Evolutionary conservation across 2,113 vertebrate species (phyloP).

Genomic region (Procavia capensis): DNA sequence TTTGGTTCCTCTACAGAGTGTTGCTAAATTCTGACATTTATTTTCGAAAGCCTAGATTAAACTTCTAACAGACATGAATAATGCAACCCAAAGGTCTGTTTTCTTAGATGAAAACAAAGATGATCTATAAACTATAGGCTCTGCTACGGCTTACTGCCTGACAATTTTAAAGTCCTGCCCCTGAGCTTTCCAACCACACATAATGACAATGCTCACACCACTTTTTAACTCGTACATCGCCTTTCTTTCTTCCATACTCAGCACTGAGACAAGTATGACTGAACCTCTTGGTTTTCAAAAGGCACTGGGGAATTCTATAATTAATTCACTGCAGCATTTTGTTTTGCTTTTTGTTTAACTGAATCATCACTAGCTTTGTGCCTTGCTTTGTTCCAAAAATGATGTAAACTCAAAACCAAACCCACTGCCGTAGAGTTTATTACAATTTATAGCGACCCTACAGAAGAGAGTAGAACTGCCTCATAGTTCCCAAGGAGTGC

Average conservation of each 20-base stretch:
- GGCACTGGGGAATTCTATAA: not conserved
- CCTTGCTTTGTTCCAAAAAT: constrained; percentile 23
- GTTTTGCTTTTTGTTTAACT: not conserved
- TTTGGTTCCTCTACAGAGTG: constrained; percentile 71
- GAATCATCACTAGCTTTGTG: constrained; percentile 6
- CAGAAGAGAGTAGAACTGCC: no score
- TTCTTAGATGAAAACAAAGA: constrained; percentile 81
- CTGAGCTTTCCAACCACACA: constrained; percentile 71
- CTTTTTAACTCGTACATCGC: constrained; percentile 70
- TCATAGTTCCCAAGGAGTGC: no score
- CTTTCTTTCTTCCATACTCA: constrained; percentile 57
- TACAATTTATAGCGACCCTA: no score
- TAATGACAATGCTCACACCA: constrained; percentile 35
- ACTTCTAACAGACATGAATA: constrained; percentile 72
- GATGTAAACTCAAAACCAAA: not conserved
- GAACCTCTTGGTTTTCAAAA: constrained; percentile 20
- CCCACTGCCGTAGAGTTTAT: no score
- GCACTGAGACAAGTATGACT: not conserved
- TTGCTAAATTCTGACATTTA: constrained; percentile 80
- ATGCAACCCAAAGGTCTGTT: constrained; percentile 71
- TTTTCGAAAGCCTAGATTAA: constrained; percentile 81
- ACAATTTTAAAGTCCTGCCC: constrained; percentile 61
- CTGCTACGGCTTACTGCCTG: constrained; percentile 77
- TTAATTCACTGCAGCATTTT: not conserved
- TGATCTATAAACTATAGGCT: constrained; percentile 73